phyloP scores from a whole-genome alignment of 2,888 invertebrate species.

The Ectemnius continuus region DNA sequence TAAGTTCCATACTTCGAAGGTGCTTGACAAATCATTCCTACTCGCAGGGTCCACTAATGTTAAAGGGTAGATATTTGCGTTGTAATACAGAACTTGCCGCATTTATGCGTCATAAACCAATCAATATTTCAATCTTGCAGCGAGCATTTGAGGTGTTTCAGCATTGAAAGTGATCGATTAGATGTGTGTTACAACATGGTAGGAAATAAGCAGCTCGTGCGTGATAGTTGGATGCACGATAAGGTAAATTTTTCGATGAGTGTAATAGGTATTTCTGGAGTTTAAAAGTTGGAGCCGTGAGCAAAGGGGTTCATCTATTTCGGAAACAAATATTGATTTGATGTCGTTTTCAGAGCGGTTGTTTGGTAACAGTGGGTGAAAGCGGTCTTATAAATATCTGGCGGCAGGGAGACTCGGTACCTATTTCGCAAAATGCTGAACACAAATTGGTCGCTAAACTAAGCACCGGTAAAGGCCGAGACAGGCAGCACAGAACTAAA shows the following conservation, averaged over 20 bases:
- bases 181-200: slow-evolving; percentile 80
- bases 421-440: slow-evolving; percentile 53
- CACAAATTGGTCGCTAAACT: slow-evolving; percentile 66
- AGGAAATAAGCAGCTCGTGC: slow-evolving; percentile 85
- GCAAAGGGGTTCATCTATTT: too few relatives aligned
- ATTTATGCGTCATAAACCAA: background rate
- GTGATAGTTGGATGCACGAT: slow-evolving; percentile 84
- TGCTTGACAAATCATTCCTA: slow-evolving; percentile 80
- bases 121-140: slow-evolving; percentile 64
- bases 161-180: slow-evolving; percentile 79
- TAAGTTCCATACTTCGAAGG: slow-evolving; percentile 79
- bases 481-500: slow-evolving; percentile 69
- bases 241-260: slow-evolving; percentile 77
- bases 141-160: slow-evolving; percentile 78
- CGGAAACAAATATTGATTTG: slow-evolving; percentile 16
- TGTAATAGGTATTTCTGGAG: too few relatives aligned
- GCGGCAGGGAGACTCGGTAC: slow-evolving; percentile 74
- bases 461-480: slow-evolving; percentile 65
- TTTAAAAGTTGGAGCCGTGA: too few relatives aligned
- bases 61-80: slow-evolving; percentile 79
- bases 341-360: slow-evolving; percentile 79
- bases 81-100: background rate
- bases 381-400: slow-evolving; percentile 84
- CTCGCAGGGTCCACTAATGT: slow-evolving; percentile 83
- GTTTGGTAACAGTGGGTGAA: slow-evolving; percentile 86